Evolutionary conservation across 2,888 invertebrate genomes (phyloP), one percentile per base, ranked within the genome.

Genomic region (Hirtodrosophila histrioides): DNA sequence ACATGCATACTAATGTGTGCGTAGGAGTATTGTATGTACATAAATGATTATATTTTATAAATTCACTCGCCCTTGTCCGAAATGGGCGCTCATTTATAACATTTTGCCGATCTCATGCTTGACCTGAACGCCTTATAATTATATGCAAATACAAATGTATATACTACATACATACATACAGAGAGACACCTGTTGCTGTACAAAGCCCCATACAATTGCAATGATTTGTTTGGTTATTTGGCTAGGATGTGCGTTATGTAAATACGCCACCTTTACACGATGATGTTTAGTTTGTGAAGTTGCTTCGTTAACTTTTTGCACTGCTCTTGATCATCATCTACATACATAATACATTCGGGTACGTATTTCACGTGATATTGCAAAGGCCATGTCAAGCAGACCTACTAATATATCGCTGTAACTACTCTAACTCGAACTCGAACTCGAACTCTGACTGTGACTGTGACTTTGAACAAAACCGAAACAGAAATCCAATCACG

Each of bases 41-140:
- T 40, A 31, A 17, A 37, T 51, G 17, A 17, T 31, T 33, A n/a
- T 54, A 5, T 37, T 43, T 55, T 27, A 31, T 12, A 23, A 37
- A 60, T 45, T 35, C 5, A 51, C 17, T 31, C 35, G 61, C 50
- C 49, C 37, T 61, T 54, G 49, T 49, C 17, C 44, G 24, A 36
- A 49, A 51, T 48, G 10, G 17, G 23, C 24, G 12, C 27, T 33
- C 48, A 44, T 33, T 8, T 9, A 8, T 31, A 17, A 17, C 31
- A 31, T 31, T 3, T 49, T 17, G 36, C 41, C 27, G 37, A 53
- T 12, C 44, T 44, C 23, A 45, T 27, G 43, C 36, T n/a, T 45
- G 60, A 58, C 48, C 31, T 12, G 17, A 27, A 24, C 4, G 31
- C 31, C 9, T 1, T 6, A 31, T 31, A 31, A 31, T 4, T 8